These are phyloP conservation scores for Patagioenas fasciata DNA, from an alignment of 2,113 vertebrate species.

Conservation along the genomic window DNA sequence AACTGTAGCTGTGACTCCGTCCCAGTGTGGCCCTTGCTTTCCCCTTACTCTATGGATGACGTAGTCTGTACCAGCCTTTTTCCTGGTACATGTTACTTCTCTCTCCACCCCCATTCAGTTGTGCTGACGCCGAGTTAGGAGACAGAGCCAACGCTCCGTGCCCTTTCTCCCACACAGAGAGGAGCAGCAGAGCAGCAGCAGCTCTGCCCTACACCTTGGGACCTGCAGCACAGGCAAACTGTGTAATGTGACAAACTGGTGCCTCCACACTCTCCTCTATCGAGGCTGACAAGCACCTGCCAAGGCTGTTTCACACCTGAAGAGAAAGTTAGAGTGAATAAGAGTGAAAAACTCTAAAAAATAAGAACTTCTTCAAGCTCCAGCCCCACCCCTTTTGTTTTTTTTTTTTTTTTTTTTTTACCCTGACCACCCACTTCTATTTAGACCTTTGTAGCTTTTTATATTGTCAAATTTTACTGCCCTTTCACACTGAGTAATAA, in stretches of 20 bases:
- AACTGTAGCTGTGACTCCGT: neutral
- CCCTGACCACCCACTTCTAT: neutral
- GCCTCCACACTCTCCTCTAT: accelerated
- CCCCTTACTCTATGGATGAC: neutral
- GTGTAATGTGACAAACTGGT: neutral
- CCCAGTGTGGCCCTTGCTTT: neutral
- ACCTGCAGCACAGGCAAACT: neutral
- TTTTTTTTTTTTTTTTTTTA: neutral
- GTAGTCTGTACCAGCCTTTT: slow-evolving; percentile 36
- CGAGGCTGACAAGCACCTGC: neutral
- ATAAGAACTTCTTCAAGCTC: neutral
- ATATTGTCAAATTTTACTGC: neutral
- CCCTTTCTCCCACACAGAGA: neutral
- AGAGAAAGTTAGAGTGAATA: neutral
- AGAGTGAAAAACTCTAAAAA: neutral
- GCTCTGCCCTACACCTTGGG: neutral
- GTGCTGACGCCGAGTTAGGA: neutral
- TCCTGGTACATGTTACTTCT: neutral
- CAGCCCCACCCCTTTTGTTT: no score
- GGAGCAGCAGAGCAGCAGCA: neutral
- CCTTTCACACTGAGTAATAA: neutral
- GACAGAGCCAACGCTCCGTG: neutral
- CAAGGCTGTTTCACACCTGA: neutral
- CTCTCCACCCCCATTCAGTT: neutral
- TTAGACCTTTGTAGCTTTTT: neutral